A percentile compares a stretch with the other conserved stretches of the same genome.
Conservation (phyloP, 2,888 invertebrate genomes). For the Selenia dentaria region DNA sequence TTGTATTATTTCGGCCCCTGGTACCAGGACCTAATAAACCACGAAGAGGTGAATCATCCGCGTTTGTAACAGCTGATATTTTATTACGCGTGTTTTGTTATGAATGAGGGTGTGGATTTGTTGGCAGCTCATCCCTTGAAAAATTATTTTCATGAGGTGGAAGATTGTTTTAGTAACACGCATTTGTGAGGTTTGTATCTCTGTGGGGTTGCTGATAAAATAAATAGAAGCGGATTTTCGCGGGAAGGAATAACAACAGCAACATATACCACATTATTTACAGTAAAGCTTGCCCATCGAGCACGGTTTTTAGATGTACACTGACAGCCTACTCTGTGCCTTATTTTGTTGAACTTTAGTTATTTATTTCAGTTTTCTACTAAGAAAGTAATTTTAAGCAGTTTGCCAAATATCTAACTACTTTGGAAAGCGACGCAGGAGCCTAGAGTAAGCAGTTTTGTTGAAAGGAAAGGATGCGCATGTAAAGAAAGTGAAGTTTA, state of each 20-base stretch:
- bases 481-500: too few species aligned
- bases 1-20: background rate
- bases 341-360: too few species aligned
- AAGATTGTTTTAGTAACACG: background rate
- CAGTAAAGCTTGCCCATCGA: too few species aligned
- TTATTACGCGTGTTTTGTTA: slow-evolving; percentile 1
- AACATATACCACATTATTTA: background rate
- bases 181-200: background rate
- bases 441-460: too few species aligned
- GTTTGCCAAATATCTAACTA: too few species aligned
- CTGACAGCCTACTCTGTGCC: too few species aligned
- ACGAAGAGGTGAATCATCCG: background rate
- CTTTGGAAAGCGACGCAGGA: too few species aligned
- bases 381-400: too few species aligned
- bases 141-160: background rate
- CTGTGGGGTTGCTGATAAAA: background rate
- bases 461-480: too few species aligned
- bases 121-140: background rate
- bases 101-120: slow-evolving; percentile 1
- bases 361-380: too few species aligned
- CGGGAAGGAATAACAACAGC: background rate
- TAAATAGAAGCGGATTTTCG: background rate
- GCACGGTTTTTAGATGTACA: too few species aligned
- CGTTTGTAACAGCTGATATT: background rate
- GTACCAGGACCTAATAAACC: background rate